phyloP scores from a whole-genome alignment of 2,888 invertebrate genomes.

The Synanthedon tipuliformis region DNA sequence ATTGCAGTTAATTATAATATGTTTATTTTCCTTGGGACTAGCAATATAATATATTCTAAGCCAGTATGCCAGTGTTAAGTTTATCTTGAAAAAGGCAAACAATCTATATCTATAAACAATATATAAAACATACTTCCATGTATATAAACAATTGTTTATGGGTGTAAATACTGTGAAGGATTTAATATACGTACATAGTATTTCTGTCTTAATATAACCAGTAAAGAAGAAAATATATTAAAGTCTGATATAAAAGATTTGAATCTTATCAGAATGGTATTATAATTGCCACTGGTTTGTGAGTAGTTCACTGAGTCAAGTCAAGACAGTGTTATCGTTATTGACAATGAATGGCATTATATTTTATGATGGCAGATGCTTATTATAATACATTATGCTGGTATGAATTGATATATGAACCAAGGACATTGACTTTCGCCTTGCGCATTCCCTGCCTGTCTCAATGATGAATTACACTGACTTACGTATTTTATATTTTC shows the following conservation, averaged over 20 bases:
- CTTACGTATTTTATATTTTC: not conserved
- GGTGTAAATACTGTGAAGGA: too few species aligned
- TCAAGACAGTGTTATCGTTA: slow-evolving; percentile 22
- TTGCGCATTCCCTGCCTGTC: slow-evolving; percentile 4
- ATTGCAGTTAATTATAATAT: too few species aligned
- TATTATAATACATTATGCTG: slow-evolving; percentile 1
- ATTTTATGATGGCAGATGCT: slow-evolving; percentile 13
- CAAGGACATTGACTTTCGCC: not conserved
- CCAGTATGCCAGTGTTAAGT: too few species aligned
- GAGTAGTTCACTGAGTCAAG: slow-evolving; percentile 10
- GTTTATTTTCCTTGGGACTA: too few species aligned
- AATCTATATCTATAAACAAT: too few species aligned
- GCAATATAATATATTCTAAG: too few species aligned
- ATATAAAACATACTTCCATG: too few species aligned
- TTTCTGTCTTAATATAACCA: not conserved
- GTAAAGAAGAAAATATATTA: not conserved
- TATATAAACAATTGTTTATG: too few species aligned
- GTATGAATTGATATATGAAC: not conserved
- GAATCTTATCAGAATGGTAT: slow-evolving; percentile 29
- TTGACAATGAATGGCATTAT: slow-evolving; percentile 23
- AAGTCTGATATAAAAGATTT: slow-evolving; percentile 17
- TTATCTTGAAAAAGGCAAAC: too few species aligned
- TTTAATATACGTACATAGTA: not conserved
- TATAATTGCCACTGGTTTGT: slow-evolving; percentile 18
- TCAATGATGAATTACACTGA: slow-evolving; percentile 4